Evolutionary conservation across 1,140 invertebrate species (phyloP).

Genomic region (Aphelinus certus): DNA sequence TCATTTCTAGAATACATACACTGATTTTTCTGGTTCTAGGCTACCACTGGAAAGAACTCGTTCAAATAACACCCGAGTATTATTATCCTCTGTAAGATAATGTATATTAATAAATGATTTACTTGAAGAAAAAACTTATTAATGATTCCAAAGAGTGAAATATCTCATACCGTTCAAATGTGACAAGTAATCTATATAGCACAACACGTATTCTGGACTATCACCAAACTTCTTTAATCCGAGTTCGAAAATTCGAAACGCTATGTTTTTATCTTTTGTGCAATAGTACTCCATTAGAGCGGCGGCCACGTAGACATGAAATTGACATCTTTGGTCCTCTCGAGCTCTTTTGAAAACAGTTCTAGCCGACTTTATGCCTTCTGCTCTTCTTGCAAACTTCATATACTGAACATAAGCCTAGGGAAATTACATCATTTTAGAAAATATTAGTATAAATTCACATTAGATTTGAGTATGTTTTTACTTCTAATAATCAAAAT

Average conservation of each 20-base stretch:
- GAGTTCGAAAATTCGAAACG: constrained; percentile 97
- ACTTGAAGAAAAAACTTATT: not conserved
- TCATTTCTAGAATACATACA: constrained; percentile 70
- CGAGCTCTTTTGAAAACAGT: constrained; percentile 94
- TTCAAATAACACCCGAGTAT: constrained; percentile 97
- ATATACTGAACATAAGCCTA: constrained; percentile 98
- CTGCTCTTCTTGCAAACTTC: constrained; percentile 96
- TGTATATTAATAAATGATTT: not conserved
- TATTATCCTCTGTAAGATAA: constrained; percentile 90
- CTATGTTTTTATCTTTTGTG: constrained; percentile 98
- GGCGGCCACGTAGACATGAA: constrained; percentile 96
- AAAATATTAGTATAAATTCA: too few species aligned
- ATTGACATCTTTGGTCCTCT: constrained; percentile 85
- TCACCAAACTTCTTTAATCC: constrained; percentile 96
- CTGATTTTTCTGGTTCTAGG: constrained; percentile 90
- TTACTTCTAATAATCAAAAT: too few species aligned
- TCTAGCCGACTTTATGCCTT: constrained; percentile 96
- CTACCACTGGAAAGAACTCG: constrained; percentile 94
- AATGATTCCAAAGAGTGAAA: not conserved
- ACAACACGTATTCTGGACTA: constrained; percentile 93
- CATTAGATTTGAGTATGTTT: too few species aligned
- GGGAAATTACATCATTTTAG: not conserved
- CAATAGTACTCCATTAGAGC: constrained; percentile 99
- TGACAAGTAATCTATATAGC: constrained; percentile 97
- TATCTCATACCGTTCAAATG: constrained; percentile 89